These are phyloP conservation scores for Agrotis ipsilon DNA, from an alignment of 2,888 invertebrate genomes.

Conservation along the genomic window DNA sequence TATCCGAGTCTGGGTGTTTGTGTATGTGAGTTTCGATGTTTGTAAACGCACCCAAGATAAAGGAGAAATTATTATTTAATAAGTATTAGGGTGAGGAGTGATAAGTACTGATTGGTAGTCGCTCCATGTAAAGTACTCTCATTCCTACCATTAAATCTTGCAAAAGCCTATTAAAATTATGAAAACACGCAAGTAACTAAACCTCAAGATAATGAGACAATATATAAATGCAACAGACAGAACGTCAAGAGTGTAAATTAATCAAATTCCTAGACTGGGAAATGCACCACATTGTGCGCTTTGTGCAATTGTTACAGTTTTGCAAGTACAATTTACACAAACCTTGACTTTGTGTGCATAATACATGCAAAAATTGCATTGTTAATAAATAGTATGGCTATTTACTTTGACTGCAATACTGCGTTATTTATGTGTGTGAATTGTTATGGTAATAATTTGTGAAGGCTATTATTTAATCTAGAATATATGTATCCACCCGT, in stretches of 20 bases:
- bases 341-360: conserved; percentile 14
- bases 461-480: background rate
- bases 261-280: conserved; percentile 28
- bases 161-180: too few relatives aligned
- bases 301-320: conserved; percentile 11
- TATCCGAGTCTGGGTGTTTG: too few relatives aligned
- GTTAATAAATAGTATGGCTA: background rate
- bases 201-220: too few relatives aligned
- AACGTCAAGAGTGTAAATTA: conserved; percentile 2
- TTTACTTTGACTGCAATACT: background rate
- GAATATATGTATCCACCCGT: too few relatives aligned
- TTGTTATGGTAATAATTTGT: background rate
- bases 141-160: too few relatives aligned
- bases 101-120: too few relatives aligned
- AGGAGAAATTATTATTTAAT: too few relatives aligned
- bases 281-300: conserved; percentile 14
- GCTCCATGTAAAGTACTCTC: too few relatives aligned
- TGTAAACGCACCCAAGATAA: too few relatives aligned
- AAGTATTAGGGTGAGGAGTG: too few relatives aligned
- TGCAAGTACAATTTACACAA: conserved; percentile 17
- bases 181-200: background rate
- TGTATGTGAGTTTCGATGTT: too few relatives aligned
- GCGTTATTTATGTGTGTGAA: conserved; percentile 10
- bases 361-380: conserved; percentile 12
- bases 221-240: background rate